Percentiles rank a stretch among this genome's conserved stretches.
phyloP scores from a whole-genome alignment of 2,797 vertebrate genomes.

The Aeoliscus strigatus region DNA sequence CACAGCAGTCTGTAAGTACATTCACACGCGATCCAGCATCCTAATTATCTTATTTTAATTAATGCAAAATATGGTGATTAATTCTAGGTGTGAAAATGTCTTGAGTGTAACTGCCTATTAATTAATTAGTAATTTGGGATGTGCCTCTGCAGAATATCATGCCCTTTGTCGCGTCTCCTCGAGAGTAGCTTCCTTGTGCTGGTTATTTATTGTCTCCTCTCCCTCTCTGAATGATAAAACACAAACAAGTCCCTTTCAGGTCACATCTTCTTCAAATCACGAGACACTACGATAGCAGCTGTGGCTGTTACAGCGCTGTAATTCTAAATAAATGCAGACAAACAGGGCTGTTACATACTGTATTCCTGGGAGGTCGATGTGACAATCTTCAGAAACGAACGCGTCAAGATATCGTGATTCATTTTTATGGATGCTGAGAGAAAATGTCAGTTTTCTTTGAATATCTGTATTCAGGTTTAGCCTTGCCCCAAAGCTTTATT shows the following conservation, averaged over 20 bases:
- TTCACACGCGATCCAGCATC: conserved; percentile 41
- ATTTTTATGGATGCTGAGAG: conserved; percentile 30
- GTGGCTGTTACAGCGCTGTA: conserved; percentile 24
- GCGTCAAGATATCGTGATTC: conserved; percentile 22
- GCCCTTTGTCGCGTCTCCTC: not conserved
- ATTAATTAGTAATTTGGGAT: too few species aligned
- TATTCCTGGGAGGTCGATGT: conserved; percentile 46
- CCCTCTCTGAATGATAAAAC: conserved; percentile 45
- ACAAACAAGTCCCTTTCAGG: conserved; percentile 55
- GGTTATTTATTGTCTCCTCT: conserved; percentile 35
- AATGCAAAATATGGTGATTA: not conserved
- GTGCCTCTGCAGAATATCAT: too few species aligned
- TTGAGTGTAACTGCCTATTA: not conserved
- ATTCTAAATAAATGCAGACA: conserved; percentile 42
- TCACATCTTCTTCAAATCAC: conserved; percentile 59
- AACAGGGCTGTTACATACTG: conserved; percentile 5
- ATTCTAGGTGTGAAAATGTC: conserved; percentile 2
- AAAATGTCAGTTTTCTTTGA: conserved; percentile 25
- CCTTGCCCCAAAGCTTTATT: conserved; percentile 43
- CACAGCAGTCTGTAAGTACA: conserved; percentile 32
- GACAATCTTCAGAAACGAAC: conserved; percentile 46
- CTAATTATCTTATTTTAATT: conserved; percentile 36
- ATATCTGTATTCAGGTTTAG: conserved; percentile 37
- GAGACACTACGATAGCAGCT: conserved; percentile 24
- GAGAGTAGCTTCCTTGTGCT: conserved; percentile 8